phyloP scores from a whole-genome alignment of 2,113 vertebrate species.

The Mustela lutreola region DNA sequence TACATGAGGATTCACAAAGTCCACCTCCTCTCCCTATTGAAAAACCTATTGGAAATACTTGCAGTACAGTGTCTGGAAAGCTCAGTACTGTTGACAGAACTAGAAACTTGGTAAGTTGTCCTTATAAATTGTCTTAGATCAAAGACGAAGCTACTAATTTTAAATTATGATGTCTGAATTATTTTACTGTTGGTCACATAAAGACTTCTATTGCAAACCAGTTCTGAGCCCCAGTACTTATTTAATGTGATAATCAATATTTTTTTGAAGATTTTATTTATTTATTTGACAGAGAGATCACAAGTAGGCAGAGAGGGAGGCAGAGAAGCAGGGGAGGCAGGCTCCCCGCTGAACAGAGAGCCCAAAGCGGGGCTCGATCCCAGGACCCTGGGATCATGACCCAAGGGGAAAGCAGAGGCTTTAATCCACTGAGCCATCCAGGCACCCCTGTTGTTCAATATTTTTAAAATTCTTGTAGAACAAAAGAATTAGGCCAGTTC shows the following conservation, averaged over 20 bases:
- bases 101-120: constrained; percentile 84
- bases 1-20: constrained; percentile 85
- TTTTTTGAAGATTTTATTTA: not conserved
- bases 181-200: not conserved
- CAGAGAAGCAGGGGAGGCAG: no score
- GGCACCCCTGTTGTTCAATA: not conserved
- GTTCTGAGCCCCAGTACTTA: not conserved
- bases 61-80: constrained; percentile 78
- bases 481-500: not conserved
- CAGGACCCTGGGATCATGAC: no score
- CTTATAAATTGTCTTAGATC: not conserved
- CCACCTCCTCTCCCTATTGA: constrained; percentile 92
- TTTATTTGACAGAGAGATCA: no score
- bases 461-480: not conserved
- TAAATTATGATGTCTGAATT: constrained; percentile 1
- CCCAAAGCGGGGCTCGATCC: no score
- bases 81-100: constrained; percentile 72
- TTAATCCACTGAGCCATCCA: no score
- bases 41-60: constrained; percentile 91
- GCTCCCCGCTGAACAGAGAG: no score
- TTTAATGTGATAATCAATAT: not conserved
- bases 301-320: no score
- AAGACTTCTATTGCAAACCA: not conserved
- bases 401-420: no score
- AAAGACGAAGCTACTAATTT: constrained; percentile 1